Conservation (phyloP, 2,888 invertebrate genomes). For the Phengaris arion region DNA sequence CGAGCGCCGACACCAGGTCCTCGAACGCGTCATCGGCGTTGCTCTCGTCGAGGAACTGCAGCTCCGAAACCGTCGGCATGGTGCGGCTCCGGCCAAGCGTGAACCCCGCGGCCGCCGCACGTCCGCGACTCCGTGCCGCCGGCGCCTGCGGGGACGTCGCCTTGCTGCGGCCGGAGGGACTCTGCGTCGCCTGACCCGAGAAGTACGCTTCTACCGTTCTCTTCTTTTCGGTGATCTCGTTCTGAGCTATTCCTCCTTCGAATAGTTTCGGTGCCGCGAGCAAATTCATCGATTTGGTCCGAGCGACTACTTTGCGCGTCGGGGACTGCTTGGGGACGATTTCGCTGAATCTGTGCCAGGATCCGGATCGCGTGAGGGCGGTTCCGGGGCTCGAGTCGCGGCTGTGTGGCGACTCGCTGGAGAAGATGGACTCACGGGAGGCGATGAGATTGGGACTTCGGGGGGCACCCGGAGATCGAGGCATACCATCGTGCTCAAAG, state of each 20-base stretch:
- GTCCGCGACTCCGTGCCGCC: constrained; percentile 56
- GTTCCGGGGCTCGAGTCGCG: constrained; percentile 51
- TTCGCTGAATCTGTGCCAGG: constrained; percentile 86
- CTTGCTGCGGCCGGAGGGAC: constrained; percentile 17
- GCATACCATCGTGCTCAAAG: constrained; percentile 45
- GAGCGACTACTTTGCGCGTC: constrained; percentile 65
- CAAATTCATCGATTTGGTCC: constrained; percentile 87
- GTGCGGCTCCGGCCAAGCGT: constrained; percentile 86
- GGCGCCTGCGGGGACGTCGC: constrained; percentile 40
- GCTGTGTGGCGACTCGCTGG: constrained; percentile 58
- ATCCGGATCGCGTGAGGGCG: constrained; percentile 85
- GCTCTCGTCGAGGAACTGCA: constrained; percentile 85
- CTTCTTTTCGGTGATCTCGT: constrained; percentile 84
- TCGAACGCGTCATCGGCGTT: constrained; percentile 94
- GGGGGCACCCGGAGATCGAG: constrained; percentile 75
- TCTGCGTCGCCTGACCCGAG: constrained; percentile 54
- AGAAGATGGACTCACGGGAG: constrained; percentile 61
- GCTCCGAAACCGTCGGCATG: constrained; percentile 85
- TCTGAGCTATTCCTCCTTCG: constrained; percentile 87
- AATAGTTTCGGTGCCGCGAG: constrained; percentile 88
- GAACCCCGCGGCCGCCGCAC: constrained; percentile 49
- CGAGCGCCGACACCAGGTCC: constrained; percentile 85
- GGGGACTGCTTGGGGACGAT: constrained; percentile 61
- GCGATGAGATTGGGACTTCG: constrained; percentile 82
- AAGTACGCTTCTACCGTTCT: constrained; percentile 88